Percentiles rank a stretch among this genome's conserved stretches.
Evolutionary conservation across 2,888 invertebrate species (phyloP).

Genomic region (Lottia scabra): DNA sequence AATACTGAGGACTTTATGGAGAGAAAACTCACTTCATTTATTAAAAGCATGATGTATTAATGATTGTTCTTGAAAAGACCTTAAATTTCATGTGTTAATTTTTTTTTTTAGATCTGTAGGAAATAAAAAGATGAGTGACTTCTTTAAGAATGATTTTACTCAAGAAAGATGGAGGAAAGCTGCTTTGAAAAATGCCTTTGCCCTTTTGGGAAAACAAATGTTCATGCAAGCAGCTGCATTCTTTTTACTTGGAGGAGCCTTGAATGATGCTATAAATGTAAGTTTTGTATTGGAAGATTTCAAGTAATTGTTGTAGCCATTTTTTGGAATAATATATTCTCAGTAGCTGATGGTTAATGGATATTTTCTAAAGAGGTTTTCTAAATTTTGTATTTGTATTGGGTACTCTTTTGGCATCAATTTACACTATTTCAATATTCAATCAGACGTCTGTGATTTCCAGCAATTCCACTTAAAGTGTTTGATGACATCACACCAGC

Average conservation of each 20-base stretch:
- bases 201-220: slow-evolving; percentile 89
- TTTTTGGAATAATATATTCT: too few relatives aligned
- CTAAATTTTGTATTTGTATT: too few relatives aligned
- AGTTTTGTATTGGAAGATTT: too few relatives aligned
- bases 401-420: too few relatives aligned
- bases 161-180: slow-evolving; percentile 97
- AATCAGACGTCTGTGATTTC: too few relatives aligned
- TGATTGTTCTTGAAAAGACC: background rate
- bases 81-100: background rate
- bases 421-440: too few relatives aligned
- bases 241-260: slow-evolving; percentile 92
- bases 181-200: slow-evolving; percentile 97
- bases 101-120: slow-evolving; percentile 76
- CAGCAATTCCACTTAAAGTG: too few relatives aligned
- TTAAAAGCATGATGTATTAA: background rate
- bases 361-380: too few relatives aligned
- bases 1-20: too few relatives aligned
- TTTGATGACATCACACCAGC: too few relatives aligned
- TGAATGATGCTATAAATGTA: slow-evolving; percentile 96
- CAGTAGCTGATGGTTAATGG: too few relatives aligned
- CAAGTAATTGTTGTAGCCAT: background rate
- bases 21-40: too few relatives aligned
- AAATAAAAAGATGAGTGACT: slow-evolving; percentile 92
- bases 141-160: slow-evolving; percentile 94
- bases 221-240: slow-evolving; percentile 99